Percentiles rank a stretch among this genome's conserved stretches.
Conservation (phyloP, 2,113 vertebrate species). For the Oxygymnocypris stewartii region DNA sequence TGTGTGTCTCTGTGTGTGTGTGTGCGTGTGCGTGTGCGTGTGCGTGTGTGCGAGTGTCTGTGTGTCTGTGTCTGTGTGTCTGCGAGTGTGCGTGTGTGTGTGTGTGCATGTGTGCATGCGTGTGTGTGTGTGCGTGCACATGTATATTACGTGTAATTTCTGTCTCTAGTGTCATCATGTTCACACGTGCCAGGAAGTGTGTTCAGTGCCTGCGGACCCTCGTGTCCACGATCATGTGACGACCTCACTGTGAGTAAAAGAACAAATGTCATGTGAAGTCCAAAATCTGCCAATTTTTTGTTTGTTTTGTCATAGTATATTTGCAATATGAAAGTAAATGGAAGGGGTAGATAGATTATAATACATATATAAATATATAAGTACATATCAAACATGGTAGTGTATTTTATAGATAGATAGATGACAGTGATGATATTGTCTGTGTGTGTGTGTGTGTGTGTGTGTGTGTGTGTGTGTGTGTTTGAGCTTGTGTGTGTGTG, state of each 20-base stretch:
- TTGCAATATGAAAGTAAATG: too few species aligned
- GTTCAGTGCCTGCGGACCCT: constrained; percentile 83
- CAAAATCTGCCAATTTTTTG: not conserved
- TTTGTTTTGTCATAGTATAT: too few species aligned
- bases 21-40: too few species aligned
- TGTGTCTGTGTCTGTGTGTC: too few species aligned
- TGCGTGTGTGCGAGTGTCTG: too few species aligned
- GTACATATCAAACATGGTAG: too few species aligned
- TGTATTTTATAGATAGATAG: not conserved
- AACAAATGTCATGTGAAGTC: not conserved
- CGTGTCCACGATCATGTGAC: constrained; percentile 86
- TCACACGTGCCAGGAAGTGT: constrained; percentile 71
- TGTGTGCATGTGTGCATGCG: constrained; percentile 30
- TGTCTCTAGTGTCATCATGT: constrained; percentile 75
- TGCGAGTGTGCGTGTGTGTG: not conserved
- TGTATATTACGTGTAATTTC: constrained; percentile 41
- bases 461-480: not conserved
- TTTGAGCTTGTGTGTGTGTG: not conserved
- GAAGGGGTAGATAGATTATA: not conserved
- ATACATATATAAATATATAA: too few species aligned
- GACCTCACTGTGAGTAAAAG: constrained; percentile 78
- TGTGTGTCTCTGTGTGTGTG: too few species aligned
- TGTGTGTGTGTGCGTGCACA: not conserved
- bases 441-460: too few species aligned
- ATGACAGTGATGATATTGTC: not conserved